Conservation (phyloP, 1,140 invertebrate species). For the Drosophila arizonae region DNA sequence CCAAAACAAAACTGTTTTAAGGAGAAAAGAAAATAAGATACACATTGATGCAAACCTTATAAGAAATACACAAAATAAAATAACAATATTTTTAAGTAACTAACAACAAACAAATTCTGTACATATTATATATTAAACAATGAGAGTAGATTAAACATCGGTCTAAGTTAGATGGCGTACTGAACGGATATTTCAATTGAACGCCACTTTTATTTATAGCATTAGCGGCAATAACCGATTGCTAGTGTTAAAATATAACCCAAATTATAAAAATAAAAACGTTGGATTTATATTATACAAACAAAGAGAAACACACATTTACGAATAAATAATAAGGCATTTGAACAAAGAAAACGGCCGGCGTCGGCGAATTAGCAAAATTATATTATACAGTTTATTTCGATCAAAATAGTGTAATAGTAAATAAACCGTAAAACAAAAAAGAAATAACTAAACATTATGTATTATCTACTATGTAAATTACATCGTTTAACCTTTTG, state of each 20-base stretch:
- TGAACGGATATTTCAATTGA: slow-evolving; percentile 24
- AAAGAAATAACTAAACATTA: slow-evolving; percentile 35
- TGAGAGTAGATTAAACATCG: slow-evolving; percentile 43
- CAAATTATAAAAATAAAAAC: slow-evolving; percentile 31
- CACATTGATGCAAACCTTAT: slow-evolving; percentile 11
- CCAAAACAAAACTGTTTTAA: slow-evolving; percentile 7
- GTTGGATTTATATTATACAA: slow-evolving; percentile 55
- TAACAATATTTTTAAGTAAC: slow-evolving; percentile 41
- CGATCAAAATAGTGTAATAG: slow-evolving; percentile 72
- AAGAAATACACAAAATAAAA: slow-evolving; percentile 37
- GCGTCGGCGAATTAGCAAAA: slow-evolving; percentile 67
- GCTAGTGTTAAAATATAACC: slow-evolving; percentile 48
- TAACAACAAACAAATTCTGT: slow-evolving; percentile 29
- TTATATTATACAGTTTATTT: slow-evolving; percentile 72
- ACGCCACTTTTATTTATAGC: slow-evolving; percentile 44
- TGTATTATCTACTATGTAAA: slow-evolving; percentile 28
- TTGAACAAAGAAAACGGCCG: slow-evolving; percentile 43
- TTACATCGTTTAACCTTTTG: background rate
- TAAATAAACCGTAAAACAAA: slow-evolving; percentile 67
- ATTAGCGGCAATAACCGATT: slow-evolving; percentile 41
- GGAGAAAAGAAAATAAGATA: slow-evolving; percentile 21
- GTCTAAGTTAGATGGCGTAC: slow-evolving; percentile 34
- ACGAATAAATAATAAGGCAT: slow-evolving; percentile 28
- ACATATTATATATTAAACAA: slow-evolving; percentile 44
- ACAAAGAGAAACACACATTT: slow-evolving; percentile 27